Evolutionary conservation across 2,797 vertebrate species (phyloP).

Genomic region (Crenuchus spilurus): DNA sequence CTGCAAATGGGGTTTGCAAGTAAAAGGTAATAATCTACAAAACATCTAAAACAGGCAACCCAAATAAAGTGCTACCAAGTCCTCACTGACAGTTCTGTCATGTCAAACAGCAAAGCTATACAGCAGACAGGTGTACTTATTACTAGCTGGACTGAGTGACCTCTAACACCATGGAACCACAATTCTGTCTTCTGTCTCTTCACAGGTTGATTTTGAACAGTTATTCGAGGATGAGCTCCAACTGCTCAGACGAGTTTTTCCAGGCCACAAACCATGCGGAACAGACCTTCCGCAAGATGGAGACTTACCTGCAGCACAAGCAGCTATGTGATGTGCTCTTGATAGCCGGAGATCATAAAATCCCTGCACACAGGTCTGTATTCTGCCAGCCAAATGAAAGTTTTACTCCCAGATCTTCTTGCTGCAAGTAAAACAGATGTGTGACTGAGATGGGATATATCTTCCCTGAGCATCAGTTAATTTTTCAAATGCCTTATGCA

Average conservation of each 20-base stretch:
- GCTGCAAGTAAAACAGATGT: conserved; percentile 11
- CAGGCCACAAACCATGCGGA: conserved; percentile 91
- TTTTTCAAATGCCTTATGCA: conserved; percentile 6
- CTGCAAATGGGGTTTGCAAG: too few species aligned
- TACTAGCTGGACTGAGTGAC: neutral
- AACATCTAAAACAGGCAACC: too few species aligned
- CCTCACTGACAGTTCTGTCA: conserved; percentile 18
- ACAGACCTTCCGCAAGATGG: conserved; percentile 95
- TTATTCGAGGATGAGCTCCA: conserved; percentile 83
- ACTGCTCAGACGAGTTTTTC: conserved; percentile 88
- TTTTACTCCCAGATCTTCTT: neutral
- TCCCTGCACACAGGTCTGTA: conserved; percentile 92
- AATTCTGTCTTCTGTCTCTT: conserved; percentile 43
- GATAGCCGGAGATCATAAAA: conserved; percentile 91
- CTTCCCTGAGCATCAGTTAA: neutral
- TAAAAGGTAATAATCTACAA: too few species aligned
- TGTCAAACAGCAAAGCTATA: conserved; percentile 19
- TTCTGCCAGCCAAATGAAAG: conserved; percentile 3
- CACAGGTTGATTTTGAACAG: conserved; percentile 81
- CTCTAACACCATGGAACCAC: neutral
- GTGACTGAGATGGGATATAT: neutral
- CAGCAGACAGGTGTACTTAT: conserved; percentile 24
- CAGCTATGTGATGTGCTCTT: conserved; percentile 95
- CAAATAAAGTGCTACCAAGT: too few species aligned
- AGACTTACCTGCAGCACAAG: conserved; percentile 95